Evolutionary conservation across 30 jellyfish, hydroid and myxozoan genomes (phyloP), one percentile per base, ranked within the genome.

Genomic region (Turritopsis dohrnii): DNA sequence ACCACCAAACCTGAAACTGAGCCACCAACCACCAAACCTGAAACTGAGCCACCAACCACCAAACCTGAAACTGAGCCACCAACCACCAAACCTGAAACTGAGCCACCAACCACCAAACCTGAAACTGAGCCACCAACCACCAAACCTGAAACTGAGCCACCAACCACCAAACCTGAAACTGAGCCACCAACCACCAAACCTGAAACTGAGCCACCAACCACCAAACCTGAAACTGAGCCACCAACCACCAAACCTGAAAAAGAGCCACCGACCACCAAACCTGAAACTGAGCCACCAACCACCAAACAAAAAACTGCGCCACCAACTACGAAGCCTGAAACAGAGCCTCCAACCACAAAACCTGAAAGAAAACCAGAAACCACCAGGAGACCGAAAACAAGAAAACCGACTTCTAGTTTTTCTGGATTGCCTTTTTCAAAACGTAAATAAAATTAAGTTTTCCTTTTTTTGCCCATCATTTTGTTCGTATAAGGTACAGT

Each of bases 21-120:
- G n/a, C 72, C 72, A 54, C 19, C 72, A 54, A 54, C 72, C n/a
- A 54, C 72, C 72, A n/a, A 16, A 16, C 72, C 72, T 54, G 72
- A 54, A 54, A 54, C 72, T 16, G 72, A 54, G n/a, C 19, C 72
- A 18, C 72, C 72, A 54, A 54, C 72, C n/a, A 54, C 72, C n/a
- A n/a, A 16, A 18, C 72, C 72, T 54, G 72, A 54, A 54, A 54
- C 72, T 16, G 72, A n/a, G n/a, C 19, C 72, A 54, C 72, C 72
- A 54, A 54, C 72, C n/a, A 54, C 72, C n/a, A n/a, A 16, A 16
- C 72, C 72, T 54, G 72, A 54, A 54, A 54, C 72, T 16, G 72
- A 54, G n/a, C 72, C 72, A 54, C 19, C 72, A 54, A 54, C 72
- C n/a, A 54, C 72, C 18, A n/a, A 16, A 16, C 72, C 72, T 54